Percentiles rank a stretch among this genome's conserved stretches.
Evolutionary conservation across 2,888 invertebrate genomes (phyloP).

Genomic region (Epinotia bilunana): DNA sequence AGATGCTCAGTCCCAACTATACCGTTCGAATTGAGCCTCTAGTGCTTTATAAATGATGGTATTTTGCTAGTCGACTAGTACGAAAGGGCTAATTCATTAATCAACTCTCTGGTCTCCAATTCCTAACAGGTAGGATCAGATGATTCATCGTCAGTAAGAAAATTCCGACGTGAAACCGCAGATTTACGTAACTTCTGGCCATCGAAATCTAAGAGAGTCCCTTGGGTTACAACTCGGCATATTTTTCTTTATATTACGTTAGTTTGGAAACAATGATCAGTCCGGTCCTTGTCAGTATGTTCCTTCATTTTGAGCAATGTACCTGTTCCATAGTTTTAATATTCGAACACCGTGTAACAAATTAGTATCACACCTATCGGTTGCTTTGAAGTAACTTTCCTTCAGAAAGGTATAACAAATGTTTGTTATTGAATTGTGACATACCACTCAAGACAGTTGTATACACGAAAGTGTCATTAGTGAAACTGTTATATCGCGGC

Average conservation of each 20-base stretch:
- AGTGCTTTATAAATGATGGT: neutral
- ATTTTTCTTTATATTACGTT: neutral
- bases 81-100: slow-evolving; percentile 12
- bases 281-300: neutral
- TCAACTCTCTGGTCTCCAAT: slow-evolving; percentile 1
- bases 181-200: neutral
- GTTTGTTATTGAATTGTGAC: slow-evolving; percentile 25
- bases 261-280: neutral
- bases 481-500: slow-evolving; percentile 8
- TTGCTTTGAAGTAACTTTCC: slow-evolving; percentile 16
- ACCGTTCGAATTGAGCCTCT: neutral
- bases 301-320: neutral
- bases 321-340: neutral
- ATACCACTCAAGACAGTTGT: slow-evolving; percentile 25
- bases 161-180: neutral
- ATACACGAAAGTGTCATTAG: slow-evolving; percentile 19
- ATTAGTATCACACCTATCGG: neutral
- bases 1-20: neutral
- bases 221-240: neutral
- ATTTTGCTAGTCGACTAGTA: neutral
- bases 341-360: neutral
- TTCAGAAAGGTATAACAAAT: slow-evolving; percentile 21
- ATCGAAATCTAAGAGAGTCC: neutral
- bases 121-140: neutral
- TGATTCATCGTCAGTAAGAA: neutral